Evolutionary conservation across 2,888 invertebrate species (phyloP).

Genomic region (Lycocerus yunnanus): DNA sequence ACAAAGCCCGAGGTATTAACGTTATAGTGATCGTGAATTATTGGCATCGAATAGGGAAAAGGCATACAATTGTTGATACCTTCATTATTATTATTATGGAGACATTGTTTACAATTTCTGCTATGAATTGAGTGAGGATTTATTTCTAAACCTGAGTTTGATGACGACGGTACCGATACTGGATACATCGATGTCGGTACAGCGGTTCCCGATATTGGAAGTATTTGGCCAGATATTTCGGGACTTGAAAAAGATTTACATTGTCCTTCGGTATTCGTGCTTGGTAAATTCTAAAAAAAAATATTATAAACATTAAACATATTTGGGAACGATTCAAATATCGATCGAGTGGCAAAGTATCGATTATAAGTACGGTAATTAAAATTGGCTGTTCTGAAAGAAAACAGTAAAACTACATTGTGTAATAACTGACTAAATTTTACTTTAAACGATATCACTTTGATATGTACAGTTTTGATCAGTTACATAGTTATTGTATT

Average conservation of each 20-base stretch:
- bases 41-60: constrained; percentile 4
- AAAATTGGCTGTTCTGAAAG: background rate
- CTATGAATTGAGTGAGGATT: background rate
- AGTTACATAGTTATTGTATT: constrained; percentile 3
- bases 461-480: constrained; percentile 47
- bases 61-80: background rate
- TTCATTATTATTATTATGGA: background rate
- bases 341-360: too few species aligned
- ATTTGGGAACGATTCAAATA: too few species aligned
- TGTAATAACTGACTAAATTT: constrained; percentile 24
- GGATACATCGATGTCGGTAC: background rate
- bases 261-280: too few species aligned
- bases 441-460: constrained; percentile 53
- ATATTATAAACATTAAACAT: too few species aligned
- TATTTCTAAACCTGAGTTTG: background rate
- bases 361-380: too few species aligned
- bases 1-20: constrained; percentile 10
- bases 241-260: background rate
- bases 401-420: background rate
- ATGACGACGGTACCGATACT: background rate
- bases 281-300: background rate
- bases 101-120: background rate
- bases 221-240: background rate
- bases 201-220: background rate
- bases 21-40: constrained; percentile 11